Base-by-base conservation (phyloP, 2,888 invertebrate genomes). In the Euclidia mi region DNA sequence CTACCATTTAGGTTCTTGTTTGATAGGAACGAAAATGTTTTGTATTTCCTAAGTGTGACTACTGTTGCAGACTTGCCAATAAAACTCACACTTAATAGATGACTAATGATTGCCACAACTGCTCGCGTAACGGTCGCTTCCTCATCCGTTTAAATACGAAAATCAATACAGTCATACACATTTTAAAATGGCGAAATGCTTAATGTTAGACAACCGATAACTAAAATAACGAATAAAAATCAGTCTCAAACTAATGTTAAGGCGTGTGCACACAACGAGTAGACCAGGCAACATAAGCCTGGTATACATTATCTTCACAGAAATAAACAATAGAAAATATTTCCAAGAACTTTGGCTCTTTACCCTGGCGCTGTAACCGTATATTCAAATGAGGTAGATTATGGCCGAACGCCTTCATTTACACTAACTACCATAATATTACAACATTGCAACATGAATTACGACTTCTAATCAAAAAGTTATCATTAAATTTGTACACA, bases 391-490 rank as follows among this genome's bases (percentile, higher is more conserved):
- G 94, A 94, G 94, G 94, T 94, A 94, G 94, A 91, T 87, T 86
- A 89, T 89, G 94, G 93, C 90, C 88, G 83, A 81, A 78, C 65
- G 81, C 80, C 87, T 87, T 81, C 83, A 73, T 80, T 89, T 87
- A 92, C 84, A 76, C 88, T 91, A 91, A 87, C 90, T 91, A 92
- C 87, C 78, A 64, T 86, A 88, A 82, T 82, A 83, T 80, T 88
- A 91, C 87, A 94, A 94, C 92, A 91, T 92, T 88, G 86, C 86
- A 92, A 94, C 94, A 91, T 91, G 66, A 74, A 87, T 92, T 89
- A 91, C 88, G 84, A 88, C 78, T 81, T 76, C 88, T 92, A 91
- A 85, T 85, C 79, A 72, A 87, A 20, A 82, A 82, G 78, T 87
- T 74, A 85, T 79, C 71, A 78, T 87, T 89, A 87, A 87, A 90